phyloP scores from a whole-genome alignment of 2,797 vertebrate species.

The Epinephelus malabaricus region DNA sequence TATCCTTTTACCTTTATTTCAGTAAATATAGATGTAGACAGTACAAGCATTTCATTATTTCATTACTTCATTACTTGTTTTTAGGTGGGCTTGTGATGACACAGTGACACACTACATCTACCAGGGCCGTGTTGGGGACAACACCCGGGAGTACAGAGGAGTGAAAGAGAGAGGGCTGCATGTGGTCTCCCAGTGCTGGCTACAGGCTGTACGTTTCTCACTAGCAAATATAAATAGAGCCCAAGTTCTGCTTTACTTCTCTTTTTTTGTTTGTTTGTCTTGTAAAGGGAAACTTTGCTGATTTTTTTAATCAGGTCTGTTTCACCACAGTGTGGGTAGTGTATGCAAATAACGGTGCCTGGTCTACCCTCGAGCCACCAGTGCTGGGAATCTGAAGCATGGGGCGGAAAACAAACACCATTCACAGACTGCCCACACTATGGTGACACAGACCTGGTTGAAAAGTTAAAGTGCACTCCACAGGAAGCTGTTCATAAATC shows the following conservation, averaged over 20 bases:
- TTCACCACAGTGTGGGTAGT: too few relatives aligned
- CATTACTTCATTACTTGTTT: not conserved
- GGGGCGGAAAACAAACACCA: too few relatives aligned
- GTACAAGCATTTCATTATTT: not conserved
- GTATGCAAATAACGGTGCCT: too few relatives aligned
- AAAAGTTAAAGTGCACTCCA: too few relatives aligned
- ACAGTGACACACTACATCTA: conserved; percentile 98
- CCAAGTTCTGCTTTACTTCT: not conserved
- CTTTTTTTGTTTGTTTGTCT: too few relatives aligned
- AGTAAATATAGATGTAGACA: not conserved
- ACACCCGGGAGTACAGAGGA: conserved; percentile 93
- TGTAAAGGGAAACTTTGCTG: too few relatives aligned
- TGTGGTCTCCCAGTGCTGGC: conserved; percentile 96
- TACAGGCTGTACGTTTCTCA: conserved; percentile 89
- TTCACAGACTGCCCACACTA: too few relatives aligned
- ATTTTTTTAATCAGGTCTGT: too few relatives aligned
- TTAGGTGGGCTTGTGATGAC: conserved; percentile 96
- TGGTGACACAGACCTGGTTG: too few relatives aligned
- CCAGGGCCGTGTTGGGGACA: conserved; percentile 95
- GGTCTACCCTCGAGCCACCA: too few relatives aligned
- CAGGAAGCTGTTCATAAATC: too few relatives aligned
- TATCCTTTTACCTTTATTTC: not conserved
- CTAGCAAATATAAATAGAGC: not conserved
- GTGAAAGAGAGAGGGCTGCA: conserved; percentile 93
- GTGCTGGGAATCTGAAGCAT: too few relatives aligned